Percentiles rank a stretch among this genome's conserved stretches.
phyloP scores from a whole-genome alignment of 2,113 vertebrate genomes.

The Astur gentilis region DNA sequence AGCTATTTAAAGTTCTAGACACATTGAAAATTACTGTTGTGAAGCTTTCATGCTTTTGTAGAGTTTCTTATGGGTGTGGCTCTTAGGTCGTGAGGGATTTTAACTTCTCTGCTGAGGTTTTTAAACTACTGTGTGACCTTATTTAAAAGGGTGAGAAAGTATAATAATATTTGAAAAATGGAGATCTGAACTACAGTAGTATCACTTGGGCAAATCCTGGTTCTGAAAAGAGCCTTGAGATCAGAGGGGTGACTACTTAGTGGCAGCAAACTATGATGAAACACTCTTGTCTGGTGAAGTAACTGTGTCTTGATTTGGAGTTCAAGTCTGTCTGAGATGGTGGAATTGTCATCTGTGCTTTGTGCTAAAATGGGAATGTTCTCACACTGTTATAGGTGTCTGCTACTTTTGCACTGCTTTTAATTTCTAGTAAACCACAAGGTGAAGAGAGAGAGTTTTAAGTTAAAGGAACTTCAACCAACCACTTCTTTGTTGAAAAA shows the following conservation, averaged over 20 bases:
- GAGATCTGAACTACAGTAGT: neutral
- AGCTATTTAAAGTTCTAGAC: neutral
- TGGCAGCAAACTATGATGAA: neutral
- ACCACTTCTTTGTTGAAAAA: neutral
- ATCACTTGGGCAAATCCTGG: neutral
- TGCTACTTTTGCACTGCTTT: neutral
- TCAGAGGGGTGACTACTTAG: neutral
- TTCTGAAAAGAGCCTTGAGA: neutral
- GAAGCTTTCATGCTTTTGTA: neutral
- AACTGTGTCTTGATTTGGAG: neutral
- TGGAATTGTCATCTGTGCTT: neutral
- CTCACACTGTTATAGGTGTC: neutral
- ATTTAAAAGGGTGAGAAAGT: neutral
- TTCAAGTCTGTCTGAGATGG: neutral
- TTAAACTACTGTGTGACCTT: neutral
- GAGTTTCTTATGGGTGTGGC: neutral
- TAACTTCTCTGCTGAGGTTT: neutral
- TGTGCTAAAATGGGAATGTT: neutral
- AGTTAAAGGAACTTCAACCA: neutral
- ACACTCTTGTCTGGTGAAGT: neutral
- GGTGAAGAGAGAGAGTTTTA: neutral
- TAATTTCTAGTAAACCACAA: neutral
- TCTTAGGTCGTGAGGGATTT: neutral
- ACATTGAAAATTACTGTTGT: neutral
- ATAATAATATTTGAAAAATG: neutral